A percentile compares a stretch with the other conserved stretches of the same genome.
Conservation (phyloP, 92 coral and sea anemone species). For the Zoanthus sansibaricus region DNA sequence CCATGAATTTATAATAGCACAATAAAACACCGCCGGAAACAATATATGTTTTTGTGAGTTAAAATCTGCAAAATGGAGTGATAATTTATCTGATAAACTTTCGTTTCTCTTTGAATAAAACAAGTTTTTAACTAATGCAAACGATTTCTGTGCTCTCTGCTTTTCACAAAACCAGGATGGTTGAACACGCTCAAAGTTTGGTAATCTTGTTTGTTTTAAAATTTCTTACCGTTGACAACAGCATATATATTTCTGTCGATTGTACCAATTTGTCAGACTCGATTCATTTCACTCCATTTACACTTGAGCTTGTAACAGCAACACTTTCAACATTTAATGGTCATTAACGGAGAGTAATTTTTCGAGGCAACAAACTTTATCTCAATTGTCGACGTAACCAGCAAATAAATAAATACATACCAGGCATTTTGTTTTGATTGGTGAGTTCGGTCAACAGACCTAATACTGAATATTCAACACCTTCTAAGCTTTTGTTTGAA, state of each 20-base stretch:
- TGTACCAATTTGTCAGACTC: not conserved
- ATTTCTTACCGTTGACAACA: not conserved
- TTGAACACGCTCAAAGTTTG: not conserved
- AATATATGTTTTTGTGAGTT: constrained; percentile 9
- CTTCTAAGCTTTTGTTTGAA: constrained; percentile 16
- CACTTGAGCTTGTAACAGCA: not conserved
- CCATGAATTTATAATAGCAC: constrained; percentile 39
- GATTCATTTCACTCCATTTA: constrained; percentile 4
- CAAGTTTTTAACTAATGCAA: not conserved
- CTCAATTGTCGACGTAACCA: constrained; percentile 31
- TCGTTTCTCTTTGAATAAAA: not conserved
- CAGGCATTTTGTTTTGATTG: constrained; percentile 25
- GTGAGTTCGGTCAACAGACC: not conserved
- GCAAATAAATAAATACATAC: constrained; percentile 30
- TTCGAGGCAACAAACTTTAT: constrained; percentile 27
- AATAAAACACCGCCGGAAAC: constrained; percentile 19
- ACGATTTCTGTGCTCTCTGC: not conserved
- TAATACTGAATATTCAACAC: constrained; percentile 22
- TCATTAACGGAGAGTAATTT: constrained; percentile 8
- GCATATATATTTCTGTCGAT: not conserved
- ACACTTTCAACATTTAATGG: not conserved
- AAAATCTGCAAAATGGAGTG: not conserved
- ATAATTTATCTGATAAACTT: not conserved
- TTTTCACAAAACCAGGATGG: not conserved
- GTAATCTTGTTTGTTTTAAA: constrained; percentile 11